Percentiles rank a stretch among this genome's conserved stretches.
Evolutionary conservation across 2,797 vertebrate genomes (phyloP).

Genomic region (Pseudochirops cupreus): DNA sequence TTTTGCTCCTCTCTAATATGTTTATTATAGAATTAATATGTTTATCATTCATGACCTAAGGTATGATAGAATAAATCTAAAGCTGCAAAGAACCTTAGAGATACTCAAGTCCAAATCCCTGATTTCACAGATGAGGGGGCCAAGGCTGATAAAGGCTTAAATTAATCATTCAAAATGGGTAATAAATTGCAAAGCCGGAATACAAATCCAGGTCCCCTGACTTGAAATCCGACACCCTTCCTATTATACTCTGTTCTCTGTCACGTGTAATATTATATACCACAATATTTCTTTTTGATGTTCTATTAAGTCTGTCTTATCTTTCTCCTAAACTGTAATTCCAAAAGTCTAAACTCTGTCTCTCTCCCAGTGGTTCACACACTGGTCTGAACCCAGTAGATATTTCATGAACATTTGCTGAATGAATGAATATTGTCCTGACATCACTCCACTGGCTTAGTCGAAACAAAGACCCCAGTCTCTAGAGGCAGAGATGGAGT

Average conservation of each 20-base stretch:
- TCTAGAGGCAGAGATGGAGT: neutral
- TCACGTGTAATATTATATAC: neutral
- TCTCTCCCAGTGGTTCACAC: neutral
- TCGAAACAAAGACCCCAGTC: neutral
- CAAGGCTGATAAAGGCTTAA: neutral
- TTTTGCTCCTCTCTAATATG: neutral
- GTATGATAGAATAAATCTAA: neutral
- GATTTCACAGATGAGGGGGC: neutral
- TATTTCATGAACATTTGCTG: neutral
- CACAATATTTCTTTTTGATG: neutral
- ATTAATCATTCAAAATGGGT: neutral
- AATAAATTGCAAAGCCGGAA: neutral
- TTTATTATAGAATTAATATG: neutral
- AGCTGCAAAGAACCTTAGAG: neutral
- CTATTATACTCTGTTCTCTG: neutral
- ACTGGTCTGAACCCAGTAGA: neutral
- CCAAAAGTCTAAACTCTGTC: neutral
- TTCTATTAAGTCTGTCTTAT: neutral
- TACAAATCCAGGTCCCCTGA: neutral
- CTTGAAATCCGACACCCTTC: neutral
- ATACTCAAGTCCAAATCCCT: neutral
- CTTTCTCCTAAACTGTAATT: neutral
- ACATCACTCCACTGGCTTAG: slow-evolving; percentile 2
- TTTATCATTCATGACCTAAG: neutral
- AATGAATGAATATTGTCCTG: neutral